These are phyloP conservation scores for Nymphalis urticae DNA, from an alignment of 2,888 invertebrate genomes.

Conservation along the genomic window DNA sequence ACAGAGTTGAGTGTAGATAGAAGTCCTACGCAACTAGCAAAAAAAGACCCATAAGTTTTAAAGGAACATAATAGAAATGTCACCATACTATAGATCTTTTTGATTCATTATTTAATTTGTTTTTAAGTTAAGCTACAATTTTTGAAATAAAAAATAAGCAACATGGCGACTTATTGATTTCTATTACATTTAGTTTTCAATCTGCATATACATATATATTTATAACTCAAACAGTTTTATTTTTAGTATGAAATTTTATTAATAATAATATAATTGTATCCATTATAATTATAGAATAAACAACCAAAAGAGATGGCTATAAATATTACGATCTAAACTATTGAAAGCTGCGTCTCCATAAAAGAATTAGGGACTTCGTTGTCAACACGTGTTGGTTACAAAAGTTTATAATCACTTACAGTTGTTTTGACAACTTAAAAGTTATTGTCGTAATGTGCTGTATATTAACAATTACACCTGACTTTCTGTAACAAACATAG, in stretches of 20 bases:
- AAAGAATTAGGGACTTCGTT: too few species aligned
- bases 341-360: slow-evolving; percentile 49
- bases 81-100: slow-evolving; percentile 7
- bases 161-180: slow-evolving; percentile 38
- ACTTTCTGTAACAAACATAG: too few species aligned
- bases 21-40: neutral
- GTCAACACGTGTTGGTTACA: too few species aligned
- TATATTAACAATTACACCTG: too few species aligned
- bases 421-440: too few species aligned
- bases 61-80: slow-evolving; percentile 15
- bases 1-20: slow-evolving; percentile 40
- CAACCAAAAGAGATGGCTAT: slow-evolving; percentile 58
- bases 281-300: slow-evolving; percentile 31
- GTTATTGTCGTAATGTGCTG: too few species aligned
- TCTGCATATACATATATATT: slow-evolving; percentile 21
- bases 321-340: slow-evolving; percentile 59
- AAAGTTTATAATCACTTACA: too few species aligned
- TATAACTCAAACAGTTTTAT: slow-evolving; percentile 32
- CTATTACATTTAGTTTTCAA: slow-evolving; percentile 35
- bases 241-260: slow-evolving; percentile 19
- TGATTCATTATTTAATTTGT: neutral
- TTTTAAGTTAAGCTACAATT: neutral
- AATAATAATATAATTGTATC: slow-evolving; percentile 18
- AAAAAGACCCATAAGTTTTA: slow-evolving; percentile 3
- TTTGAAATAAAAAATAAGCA: neutral